Conservation (phyloP, 2,113 vertebrate species). For the Atractosteus spatula region DNA sequence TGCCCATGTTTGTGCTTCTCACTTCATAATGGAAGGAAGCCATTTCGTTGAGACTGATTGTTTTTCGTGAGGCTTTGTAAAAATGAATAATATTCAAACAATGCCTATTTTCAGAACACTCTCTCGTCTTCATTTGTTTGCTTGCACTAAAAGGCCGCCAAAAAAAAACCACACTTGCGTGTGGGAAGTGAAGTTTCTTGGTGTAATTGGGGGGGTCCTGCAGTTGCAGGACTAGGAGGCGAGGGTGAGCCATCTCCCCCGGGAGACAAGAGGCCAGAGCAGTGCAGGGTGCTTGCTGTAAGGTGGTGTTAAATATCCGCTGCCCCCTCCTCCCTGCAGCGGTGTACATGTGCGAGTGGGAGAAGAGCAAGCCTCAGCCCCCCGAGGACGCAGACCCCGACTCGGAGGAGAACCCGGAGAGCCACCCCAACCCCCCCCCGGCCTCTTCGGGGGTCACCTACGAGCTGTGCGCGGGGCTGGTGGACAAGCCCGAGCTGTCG, state of each 20-base stretch:
- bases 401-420: constrained; percentile 23
- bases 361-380: constrained; percentile 58
- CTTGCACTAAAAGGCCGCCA: constrained; percentile 1
- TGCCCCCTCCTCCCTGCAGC: constrained; percentile 54
- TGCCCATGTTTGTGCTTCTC: not conserved
- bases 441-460: constrained; percentile 75
- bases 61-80: constrained; percentile 2
- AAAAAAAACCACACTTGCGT: not conserved
- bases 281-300: not conserved
- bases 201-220: no score
- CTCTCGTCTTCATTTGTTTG: not conserved
- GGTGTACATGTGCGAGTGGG: constrained; percentile 83
- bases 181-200: no score
- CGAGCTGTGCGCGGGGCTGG: constrained; percentile 87
- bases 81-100: constrained; percentile 13
- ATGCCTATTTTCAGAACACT: constrained; percentile 3
- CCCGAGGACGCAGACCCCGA: constrained; percentile 48
- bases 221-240: no score
- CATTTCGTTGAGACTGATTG: constrained; percentile 11
- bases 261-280: no score
- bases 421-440: constrained; percentile 55
- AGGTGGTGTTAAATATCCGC: not conserved
- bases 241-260: no score
- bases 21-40: constrained; percentile 28
- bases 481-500: constrained; percentile 84